These are phyloP conservation scores for Zaprionus camerounensis DNA, from an alignment of 1,140 invertebrate genomes.

Conservation along the genomic window DNA sequence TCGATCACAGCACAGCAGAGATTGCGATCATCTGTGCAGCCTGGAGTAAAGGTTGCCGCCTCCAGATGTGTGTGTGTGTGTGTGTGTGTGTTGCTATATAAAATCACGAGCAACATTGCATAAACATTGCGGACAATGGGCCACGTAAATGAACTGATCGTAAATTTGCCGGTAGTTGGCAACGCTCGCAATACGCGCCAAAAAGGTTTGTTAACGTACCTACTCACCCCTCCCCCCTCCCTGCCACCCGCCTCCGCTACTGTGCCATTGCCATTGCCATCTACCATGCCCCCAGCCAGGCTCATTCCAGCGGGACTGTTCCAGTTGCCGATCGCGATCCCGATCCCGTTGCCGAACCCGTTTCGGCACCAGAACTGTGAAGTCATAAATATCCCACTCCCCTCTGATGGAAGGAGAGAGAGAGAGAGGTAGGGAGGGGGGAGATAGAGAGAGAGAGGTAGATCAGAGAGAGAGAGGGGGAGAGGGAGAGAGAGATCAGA, in stretches of 20 bases:
- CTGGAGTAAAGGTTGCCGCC: background rate
- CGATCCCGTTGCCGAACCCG: constrained; percentile 16
- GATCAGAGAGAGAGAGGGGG: background rate
- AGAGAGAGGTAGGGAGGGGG: background rate
- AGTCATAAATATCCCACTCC: constrained; percentile 66
- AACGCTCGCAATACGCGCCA: constrained; percentile 23
- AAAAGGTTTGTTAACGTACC: constrained; percentile 44
- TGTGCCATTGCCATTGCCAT: background rate
- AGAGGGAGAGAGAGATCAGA: background rate
- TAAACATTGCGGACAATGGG: constrained; percentile 76
- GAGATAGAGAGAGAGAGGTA: background rate
- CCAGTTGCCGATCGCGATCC: constrained; percentile 8
- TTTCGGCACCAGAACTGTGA: constrained; percentile 51
- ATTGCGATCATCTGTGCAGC: constrained; percentile 3
- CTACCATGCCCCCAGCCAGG: background rate
- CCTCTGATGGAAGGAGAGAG: constrained; percentile 15
- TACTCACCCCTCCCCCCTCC: too few species aligned
- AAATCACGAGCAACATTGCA: constrained; percentile 75
- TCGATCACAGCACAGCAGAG: constrained; percentile 12
- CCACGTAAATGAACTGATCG: constrained; percentile 77
- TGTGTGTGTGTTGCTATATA: constrained; percentile 52
- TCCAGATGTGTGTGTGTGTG: constrained; percentile 39
- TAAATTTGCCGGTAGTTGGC: constrained; percentile 70
- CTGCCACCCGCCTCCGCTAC: too few species aligned
- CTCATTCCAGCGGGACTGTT: constrained; percentile 4